Conservation (phyloP, 1,140 invertebrate genomes). For the Eciton burchellii region DNA sequence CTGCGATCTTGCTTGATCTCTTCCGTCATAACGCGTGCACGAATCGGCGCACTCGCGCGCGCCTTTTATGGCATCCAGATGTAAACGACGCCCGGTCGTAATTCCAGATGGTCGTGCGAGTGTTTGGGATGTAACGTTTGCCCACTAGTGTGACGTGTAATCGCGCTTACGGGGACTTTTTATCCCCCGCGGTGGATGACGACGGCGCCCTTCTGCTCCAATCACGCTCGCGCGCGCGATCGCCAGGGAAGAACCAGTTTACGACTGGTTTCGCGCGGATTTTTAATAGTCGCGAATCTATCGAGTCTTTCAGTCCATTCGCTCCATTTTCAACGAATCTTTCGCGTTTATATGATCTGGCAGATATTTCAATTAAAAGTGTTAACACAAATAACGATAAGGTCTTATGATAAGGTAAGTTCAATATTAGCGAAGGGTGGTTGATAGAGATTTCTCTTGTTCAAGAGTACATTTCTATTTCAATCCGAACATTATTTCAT, state of each 20-base stretch:
- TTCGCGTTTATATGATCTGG: background rate
- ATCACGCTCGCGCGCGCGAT: background rate
- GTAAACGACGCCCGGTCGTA: constrained; percentile 55
- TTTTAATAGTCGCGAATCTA: constrained; percentile 5
- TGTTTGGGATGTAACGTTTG: constrained; percentile 51
- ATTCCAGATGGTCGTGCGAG: constrained; percentile 41
- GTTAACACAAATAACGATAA: no score
- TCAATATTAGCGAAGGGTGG: no score
- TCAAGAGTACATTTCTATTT: no score
- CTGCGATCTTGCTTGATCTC: constrained; percentile 36
- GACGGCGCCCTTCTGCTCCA: background rate
- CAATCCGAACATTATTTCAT: no score
- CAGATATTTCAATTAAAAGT: no score
- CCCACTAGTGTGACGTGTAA: background rate
- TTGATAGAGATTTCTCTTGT: no score
- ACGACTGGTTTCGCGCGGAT: background rate
- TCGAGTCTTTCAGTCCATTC: no score
- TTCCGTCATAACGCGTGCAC: constrained; percentile 23
- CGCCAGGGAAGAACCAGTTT: background rate
- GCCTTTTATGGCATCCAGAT: constrained; percentile 41
- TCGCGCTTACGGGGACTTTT: constrained; percentile 49
- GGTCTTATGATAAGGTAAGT: no score
- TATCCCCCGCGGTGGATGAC: background rate
- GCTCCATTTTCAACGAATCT: background rate
- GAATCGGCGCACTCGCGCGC: background rate